A percentile compares a stretch with the other conserved stretches of the same genome.
Evolutionary conservation across 2,113 vertebrate species (phyloP).

Genomic region (Sinocyclocheilus maitianheensis): DNA sequence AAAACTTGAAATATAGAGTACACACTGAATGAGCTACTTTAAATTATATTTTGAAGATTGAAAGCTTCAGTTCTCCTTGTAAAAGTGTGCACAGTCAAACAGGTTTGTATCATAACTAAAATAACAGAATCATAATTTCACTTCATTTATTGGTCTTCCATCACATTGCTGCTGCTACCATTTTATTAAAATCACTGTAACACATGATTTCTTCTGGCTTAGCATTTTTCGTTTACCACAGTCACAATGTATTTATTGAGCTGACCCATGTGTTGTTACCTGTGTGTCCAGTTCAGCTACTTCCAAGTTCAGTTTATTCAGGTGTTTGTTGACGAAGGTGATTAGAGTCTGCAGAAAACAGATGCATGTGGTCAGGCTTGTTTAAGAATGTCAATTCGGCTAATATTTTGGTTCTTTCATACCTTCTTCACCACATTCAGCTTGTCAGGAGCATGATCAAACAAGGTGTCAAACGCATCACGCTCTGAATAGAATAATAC

Average conservation of each 20-base stretch:
- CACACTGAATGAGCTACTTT: background rate
- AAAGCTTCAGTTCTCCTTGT: background rate
- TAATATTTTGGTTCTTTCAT: constrained; percentile 13
- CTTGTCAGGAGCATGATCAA: constrained; percentile 97
- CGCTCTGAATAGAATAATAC: constrained; percentile 79
- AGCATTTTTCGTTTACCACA: background rate
- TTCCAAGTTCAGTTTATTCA: constrained; percentile 97
- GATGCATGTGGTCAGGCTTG: background rate
- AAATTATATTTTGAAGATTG: background rate
- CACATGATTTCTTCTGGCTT: background rate
- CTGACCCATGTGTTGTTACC: constrained; percentile 69
- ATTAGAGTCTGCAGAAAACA: constrained; percentile 85
- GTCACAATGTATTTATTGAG: background rate
- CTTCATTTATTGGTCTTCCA: background rate
- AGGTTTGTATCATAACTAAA: background rate
- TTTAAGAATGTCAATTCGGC: background rate
- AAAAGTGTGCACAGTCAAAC: background rate
- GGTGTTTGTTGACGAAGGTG: constrained; percentile 98
- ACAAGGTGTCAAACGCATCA: constrained; percentile 96
- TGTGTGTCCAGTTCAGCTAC: constrained; percentile 98
- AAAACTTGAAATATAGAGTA: background rate
- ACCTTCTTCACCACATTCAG: constrained; percentile 99
- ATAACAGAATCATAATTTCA: background rate
- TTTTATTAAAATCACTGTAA: background rate
- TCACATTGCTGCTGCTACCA: background rate